Evolutionary conservation across 2,888 invertebrate genomes (phyloP).

Genomic region (Campaea margaritaria): DNA sequence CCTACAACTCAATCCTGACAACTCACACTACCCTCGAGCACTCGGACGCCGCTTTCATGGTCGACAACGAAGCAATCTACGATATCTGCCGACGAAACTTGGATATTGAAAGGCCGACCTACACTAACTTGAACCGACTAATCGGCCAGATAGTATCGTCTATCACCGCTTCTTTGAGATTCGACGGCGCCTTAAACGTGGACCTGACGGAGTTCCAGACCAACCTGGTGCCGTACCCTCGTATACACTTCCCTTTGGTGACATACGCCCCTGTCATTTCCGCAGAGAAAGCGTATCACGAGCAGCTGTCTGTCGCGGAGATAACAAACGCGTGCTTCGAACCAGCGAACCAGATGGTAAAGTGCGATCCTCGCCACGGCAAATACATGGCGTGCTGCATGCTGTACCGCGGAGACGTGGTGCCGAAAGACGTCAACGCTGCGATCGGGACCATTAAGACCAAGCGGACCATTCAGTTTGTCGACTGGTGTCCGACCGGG

Average conservation of each 20-base stretch:
- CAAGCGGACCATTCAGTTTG: constrained; percentile 96
- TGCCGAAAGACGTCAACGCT: constrained; percentile 97
- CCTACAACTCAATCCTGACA: constrained; percentile 97
- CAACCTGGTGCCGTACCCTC: constrained; percentile 96
- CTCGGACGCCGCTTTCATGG: constrained; percentile 98
- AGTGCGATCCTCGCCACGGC: constrained; percentile 95
- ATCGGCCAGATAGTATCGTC: constrained; percentile 98
- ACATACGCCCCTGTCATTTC: constrained; percentile 97
- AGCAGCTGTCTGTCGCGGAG: constrained; percentile 95
- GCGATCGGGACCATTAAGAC: constrained; percentile 97
- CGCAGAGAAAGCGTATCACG: constrained; percentile 97
- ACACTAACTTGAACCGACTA: constrained; percentile 97
- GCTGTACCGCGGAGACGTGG: constrained; percentile 97
- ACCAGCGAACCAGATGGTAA: constrained; percentile 97
- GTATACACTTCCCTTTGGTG: constrained; percentile 96
- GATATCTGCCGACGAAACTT: constrained; percentile 96
- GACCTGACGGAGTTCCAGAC: constrained; percentile 97
- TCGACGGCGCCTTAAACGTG: constrained; percentile 96
- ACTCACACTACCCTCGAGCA: constrained; percentile 98
- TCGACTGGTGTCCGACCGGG: constrained; percentile 95
- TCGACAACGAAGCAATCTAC: constrained; percentile 95
- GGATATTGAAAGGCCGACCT: constrained; percentile 97
- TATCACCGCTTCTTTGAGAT: constrained; percentile 95
- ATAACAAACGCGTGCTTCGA: constrained; percentile 98
- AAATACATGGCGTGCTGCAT: constrained; percentile 98